phyloP scores from a whole-genome alignment of 1,140 invertebrate species.

The Homarus americanus region DNA sequence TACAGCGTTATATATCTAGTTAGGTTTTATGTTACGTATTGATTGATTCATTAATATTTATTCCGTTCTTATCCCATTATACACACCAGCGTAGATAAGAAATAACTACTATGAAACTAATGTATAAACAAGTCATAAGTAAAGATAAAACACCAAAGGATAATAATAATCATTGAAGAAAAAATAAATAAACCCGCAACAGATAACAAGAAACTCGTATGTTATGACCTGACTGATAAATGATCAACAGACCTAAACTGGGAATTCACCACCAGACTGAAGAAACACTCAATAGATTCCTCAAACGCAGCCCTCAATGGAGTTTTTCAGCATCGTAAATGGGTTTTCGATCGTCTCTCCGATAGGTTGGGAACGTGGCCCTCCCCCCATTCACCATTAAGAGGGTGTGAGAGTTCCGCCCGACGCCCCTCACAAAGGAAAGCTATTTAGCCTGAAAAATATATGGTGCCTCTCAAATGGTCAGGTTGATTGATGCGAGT shows the following conservation, averaged over 20 bases:
- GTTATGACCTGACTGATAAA: neutral
- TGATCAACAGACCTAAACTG: neutral
- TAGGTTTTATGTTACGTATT: too few species aligned
- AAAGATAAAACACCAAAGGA: too few species aligned
- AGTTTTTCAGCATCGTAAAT: neutral
- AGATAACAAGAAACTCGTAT: too few species aligned
- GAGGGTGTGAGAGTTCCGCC: slow-evolving; percentile 6
- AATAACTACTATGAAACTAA: too few species aligned
- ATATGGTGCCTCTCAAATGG: slow-evolving; percentile 2
- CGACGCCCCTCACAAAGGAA: slow-evolving; percentile 5
- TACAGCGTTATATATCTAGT: too few species aligned
- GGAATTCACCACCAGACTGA: neutral
- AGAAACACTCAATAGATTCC: slow-evolving; percentile 15
- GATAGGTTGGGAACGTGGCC: slow-evolving; percentile 7
- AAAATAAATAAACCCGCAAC: too few species aligned
- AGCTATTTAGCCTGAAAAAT: slow-evolving; percentile 30
- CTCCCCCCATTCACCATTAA: slow-evolving; percentile 8
- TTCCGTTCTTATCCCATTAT: too few species aligned
- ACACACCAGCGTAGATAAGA: too few species aligned
- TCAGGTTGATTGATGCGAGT: slow-evolving; percentile 35
- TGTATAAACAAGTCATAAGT: too few species aligned
- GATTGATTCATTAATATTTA: too few species aligned
- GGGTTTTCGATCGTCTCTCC: neutral
- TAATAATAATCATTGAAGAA: too few species aligned
- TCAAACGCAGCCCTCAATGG: neutral